Conservation (phyloP, 92 coral and sea anemone species). For the Porites cylindrica region DNA sequence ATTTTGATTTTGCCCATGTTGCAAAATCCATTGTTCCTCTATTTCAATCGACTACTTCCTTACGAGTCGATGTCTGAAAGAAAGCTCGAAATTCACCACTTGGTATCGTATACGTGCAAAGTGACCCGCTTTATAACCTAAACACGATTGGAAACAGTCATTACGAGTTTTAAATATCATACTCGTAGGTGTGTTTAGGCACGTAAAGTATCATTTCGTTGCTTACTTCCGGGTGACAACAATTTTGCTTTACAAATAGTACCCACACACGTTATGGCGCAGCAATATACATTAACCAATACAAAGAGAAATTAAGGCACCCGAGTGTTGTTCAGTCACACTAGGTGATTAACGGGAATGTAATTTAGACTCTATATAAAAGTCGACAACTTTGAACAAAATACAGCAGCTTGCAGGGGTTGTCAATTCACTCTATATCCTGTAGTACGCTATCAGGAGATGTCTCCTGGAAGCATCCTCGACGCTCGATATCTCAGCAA, state of each 20-base stretch:
- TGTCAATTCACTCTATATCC: no score
- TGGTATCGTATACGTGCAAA: neutral
- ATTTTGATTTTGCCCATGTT: no score
- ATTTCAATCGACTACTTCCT: no score
- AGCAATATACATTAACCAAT: no score
- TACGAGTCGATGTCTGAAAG: neutral
- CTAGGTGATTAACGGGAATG: no score
- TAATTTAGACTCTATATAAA: no score
- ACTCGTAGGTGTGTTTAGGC: neutral
- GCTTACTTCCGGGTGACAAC: conserved; percentile 49
- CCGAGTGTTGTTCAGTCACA: no score
- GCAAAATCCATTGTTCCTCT: no score
- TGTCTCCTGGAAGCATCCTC: neutral
- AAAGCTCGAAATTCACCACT: neutral
- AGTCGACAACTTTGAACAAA: no score
- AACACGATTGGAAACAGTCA: neutral
- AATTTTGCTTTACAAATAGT: no score
- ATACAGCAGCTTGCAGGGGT: no score
- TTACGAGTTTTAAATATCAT: neutral
- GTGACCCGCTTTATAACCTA: neutral
- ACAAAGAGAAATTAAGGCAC: no score
- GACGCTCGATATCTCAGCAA: neutral
- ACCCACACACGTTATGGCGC: neutral
- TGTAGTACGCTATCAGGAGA: neutral
- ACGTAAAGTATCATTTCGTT: neutral